Evolutionary conservation across 2,888 invertebrate genomes (phyloP).

Genomic region (Corythucha ciliata): DNA sequence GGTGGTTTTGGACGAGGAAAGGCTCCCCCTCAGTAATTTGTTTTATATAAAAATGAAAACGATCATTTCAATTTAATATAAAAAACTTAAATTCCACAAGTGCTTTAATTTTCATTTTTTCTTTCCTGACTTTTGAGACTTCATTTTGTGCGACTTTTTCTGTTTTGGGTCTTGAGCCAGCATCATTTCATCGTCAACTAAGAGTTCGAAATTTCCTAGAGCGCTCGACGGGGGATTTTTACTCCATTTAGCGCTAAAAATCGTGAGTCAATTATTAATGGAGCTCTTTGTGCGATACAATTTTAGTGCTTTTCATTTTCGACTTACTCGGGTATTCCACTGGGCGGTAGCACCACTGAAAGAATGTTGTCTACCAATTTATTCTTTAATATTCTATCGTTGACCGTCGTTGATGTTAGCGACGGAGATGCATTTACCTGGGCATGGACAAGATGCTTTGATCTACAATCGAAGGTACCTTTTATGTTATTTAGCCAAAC

Average conservation of each 20-base stretch:
- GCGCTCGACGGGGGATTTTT: slow-evolving; percentile 65
- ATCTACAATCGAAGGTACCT: too few relatives aligned
- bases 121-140: slow-evolving; percentile 15
- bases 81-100: not conserved
- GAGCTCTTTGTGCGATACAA: too few relatives aligned
- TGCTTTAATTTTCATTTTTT: slow-evolving; percentile 14
- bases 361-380: slow-evolving; percentile 88
- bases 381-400: slow-evolving; percentile 86
- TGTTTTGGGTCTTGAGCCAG: slow-evolving; percentile 25
- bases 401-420: slow-evolving; percentile 84
- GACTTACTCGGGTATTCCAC: slow-evolving; percentile 73
- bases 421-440: slow-evolving; percentile 93
- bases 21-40: slow-evolving; percentile 36
- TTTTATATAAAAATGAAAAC: slow-evolving; percentile 23
- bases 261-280: slow-evolving; percentile 24
- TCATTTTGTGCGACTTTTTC: slow-evolving; percentile 23
- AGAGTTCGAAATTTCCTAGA: slow-evolving; percentile 72
- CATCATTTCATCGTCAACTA: slow-evolving; percentile 71
- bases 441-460: slow-evolving; percentile 18
- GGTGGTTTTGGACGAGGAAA: slow-evolving; percentile 70
- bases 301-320: too few relatives aligned
- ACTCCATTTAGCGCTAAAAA: slow-evolving; percentile 66
- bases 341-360: slow-evolving; percentile 79
- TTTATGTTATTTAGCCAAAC: slow-evolving; percentile 41
- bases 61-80: not conserved